Conservation (phyloP, 2,797 vertebrate genomes). For the Sphenopsis melanotis region DNA sequence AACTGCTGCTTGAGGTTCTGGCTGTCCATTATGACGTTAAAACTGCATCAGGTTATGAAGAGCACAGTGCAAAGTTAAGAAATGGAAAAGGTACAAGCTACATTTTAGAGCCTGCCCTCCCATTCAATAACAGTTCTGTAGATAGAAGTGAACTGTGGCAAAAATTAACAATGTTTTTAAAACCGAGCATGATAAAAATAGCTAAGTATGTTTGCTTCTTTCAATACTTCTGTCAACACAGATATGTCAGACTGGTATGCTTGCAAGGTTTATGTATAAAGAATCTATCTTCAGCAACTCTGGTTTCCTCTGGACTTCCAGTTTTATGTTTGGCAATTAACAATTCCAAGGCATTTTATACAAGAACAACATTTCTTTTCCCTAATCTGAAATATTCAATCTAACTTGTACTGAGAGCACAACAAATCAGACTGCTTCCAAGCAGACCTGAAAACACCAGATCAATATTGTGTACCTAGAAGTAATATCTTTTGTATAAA, state of each 20-base stretch:
- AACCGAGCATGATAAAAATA: neutral
- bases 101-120: neutral
- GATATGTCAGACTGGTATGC: neutral
- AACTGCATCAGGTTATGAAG: neutral
- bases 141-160: neutral
- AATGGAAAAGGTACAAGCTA: neutral
- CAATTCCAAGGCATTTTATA: neutral
- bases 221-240: neutral
- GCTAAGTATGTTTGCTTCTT: neutral
- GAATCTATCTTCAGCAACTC: neutral
- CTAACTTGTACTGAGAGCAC: neutral
- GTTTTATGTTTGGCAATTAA: neutral
- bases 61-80: neutral
- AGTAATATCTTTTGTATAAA: neutral
- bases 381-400: neutral
- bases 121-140: neutral
- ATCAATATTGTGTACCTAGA: neutral
- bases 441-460: neutral
- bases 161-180: neutral
- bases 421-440: slow-evolving; percentile 5
- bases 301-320: neutral
- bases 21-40: neutral
- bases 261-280: neutral
- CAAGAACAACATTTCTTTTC: neutral
- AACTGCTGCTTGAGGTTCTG: neutral